Conservation (phyloP, 2,888 invertebrate genomes). For the Drosophila incognita region DNA sequence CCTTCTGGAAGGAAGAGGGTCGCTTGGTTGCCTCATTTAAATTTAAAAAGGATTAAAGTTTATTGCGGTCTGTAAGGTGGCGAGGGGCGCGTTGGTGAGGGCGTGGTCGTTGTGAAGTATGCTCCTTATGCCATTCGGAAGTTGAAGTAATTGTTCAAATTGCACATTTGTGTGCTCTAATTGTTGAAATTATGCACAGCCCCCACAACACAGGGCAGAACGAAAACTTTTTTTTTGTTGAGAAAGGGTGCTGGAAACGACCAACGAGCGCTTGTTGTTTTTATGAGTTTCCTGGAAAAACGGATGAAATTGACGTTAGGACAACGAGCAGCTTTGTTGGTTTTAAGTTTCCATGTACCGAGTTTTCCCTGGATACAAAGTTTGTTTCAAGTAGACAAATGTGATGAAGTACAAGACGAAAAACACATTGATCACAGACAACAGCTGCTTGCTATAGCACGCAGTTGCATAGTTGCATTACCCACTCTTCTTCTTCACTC, state of each 20-base stretch:
- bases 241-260: conserved; percentile 30
- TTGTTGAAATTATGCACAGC: conserved; percentile 66
- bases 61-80: conserved; percentile 19
- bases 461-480: not conserved
- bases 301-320: conserved; percentile 2
- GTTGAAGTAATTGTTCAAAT: conserved; percentile 69
- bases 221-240: conserved; percentile 30
- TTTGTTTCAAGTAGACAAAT: conserved; percentile 11
- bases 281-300: conserved; percentile 45
- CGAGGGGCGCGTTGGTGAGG: conserved; percentile 19
- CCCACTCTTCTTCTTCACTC: not conserved
- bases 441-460: conserved; percentile 9
- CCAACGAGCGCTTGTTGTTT: conserved; percentile 55
- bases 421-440: conserved; percentile 2
- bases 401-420: not conserved
- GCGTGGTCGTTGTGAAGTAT: conserved; percentile 40
- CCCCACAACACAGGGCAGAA: conserved; percentile 17
- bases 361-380: conserved; percentile 4
- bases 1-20: not conserved
- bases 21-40: conserved; percentile 55
- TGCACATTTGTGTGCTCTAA: conserved; percentile 75
- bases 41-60: conserved; percentile 72
- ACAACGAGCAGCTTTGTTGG: conserved; percentile 20
- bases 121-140: conserved; percentile 68
- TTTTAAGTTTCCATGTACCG: conserved; percentile 26